A percentile compares a stretch with the other conserved stretches of the same genome.
phyloP scores from a whole-genome alignment of 2,113 vertebrate genomes.

The Zosterops japonicus region DNA sequence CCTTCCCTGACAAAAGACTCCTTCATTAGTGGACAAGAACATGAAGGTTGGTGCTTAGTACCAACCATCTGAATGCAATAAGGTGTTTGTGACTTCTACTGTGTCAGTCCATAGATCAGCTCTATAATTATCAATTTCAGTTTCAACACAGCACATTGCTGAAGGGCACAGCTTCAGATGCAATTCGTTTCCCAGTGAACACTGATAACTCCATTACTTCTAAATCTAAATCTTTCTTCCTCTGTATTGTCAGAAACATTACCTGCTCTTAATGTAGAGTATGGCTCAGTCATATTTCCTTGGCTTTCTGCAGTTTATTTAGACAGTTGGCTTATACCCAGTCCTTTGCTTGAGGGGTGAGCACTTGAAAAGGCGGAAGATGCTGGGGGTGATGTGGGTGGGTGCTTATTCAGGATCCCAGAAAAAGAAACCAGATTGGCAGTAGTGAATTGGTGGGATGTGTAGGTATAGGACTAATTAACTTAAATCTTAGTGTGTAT shows the following conservation, averaged over 20 bases:
- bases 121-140: constrained; percentile 22
- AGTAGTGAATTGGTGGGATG: neutral
- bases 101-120: neutral
- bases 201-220: neutral
- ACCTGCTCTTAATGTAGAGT: neutral
- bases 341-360: neutral
- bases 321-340: neutral
- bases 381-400: neutral
- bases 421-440: neutral
- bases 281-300: neutral
- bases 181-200: neutral
- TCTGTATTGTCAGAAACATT: neutral
- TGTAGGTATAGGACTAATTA: neutral
- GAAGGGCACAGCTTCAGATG: neutral
- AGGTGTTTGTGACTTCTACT: neutral
- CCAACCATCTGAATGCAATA: neutral
- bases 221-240: neutral
- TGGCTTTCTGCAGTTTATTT: neutral
- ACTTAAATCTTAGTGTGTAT: neutral
- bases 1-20: neutral
- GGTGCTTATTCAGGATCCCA: neutral
- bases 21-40: neutral
- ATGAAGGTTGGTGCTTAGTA: neutral
- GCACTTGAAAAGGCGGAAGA: neutral
- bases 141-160: neutral